Percentiles rank a stretch among this genome's conserved stretches.
phyloP scores from a whole-genome alignment of 2,113 vertebrate species.

The Periophthalmodon schlosseri region DNA sequence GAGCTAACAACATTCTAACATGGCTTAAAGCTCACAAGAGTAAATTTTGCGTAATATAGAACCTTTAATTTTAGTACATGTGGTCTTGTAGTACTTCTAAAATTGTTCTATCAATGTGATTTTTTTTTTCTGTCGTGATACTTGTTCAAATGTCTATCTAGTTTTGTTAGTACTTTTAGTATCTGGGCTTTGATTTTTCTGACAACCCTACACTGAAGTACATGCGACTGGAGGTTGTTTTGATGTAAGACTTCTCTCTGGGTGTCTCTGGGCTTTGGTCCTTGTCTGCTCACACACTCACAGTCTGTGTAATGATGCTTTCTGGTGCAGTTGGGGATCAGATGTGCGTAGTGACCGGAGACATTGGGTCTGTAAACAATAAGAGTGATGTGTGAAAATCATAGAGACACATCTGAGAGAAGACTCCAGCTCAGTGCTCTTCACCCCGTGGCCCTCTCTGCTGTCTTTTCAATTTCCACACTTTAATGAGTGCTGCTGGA shows the following conservation, averaged over 20 bases:
- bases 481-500: neutral
- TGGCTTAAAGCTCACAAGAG: too few species aligned
- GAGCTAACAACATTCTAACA: too few species aligned
- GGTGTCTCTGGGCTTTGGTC: neutral
- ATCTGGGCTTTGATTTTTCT: neutral
- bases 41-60: too few species aligned
- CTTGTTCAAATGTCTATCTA: neutral
- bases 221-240: neutral
- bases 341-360: constrained; percentile 34
- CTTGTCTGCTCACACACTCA: neutral
- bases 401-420: constrained; percentile 37
- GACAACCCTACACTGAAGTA: neutral
- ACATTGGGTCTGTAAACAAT: constrained; percentile 40
- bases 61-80: neutral
- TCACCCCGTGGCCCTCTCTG: constrained; percentile 30
- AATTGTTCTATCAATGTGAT: neutral
- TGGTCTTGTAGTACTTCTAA: neutral
- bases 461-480: neutral
- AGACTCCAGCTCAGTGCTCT: constrained; percentile 26
- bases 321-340: constrained; percentile 39
- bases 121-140: neutral
- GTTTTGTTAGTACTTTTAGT: neutral
- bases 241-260: neutral
- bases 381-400: constrained; percentile 26
- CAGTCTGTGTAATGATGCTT: constrained; percentile 9